phyloP scores from a whole-genome alignment of 2,888 invertebrate species.

The Melikaiella ostensackeni region DNA sequence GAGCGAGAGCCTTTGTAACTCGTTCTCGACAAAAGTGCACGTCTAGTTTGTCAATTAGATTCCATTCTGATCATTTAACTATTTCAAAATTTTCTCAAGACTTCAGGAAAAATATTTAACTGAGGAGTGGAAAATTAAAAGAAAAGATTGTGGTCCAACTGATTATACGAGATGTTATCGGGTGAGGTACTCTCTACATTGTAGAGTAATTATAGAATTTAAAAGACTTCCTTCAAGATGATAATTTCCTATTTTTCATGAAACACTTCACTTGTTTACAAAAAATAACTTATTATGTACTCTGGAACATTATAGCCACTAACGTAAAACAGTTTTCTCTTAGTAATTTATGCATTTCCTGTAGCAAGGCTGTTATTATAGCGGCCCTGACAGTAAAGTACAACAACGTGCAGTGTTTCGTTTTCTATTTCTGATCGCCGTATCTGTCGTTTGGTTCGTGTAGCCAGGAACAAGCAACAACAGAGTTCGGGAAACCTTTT shows the following conservation, averaged over 20 bases:
- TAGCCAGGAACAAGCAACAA: constrained; percentile 4
- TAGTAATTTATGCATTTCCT: constrained; percentile 33
- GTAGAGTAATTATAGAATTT: constrained; percentile 14
- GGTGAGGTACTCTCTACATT: not conserved
- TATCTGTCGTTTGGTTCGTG: not conserved
- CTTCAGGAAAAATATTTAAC: not conserved
- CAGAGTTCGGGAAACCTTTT: not conserved
- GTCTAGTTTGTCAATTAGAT: not conserved
- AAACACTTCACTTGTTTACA: constrained; percentile 2
- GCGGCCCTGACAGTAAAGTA: constrained; percentile 17
- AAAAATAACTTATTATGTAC: constrained; percentile 25
- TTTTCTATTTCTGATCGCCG: constrained; percentile 22
- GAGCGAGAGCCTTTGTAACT: constrained; percentile 9
- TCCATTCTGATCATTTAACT: not conserved
- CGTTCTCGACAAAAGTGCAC: not conserved
- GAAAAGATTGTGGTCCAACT: no score
- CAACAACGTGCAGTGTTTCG: constrained; percentile 8
- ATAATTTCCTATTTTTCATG: constrained; percentile 12
- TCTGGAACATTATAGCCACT: constrained; percentile 13
- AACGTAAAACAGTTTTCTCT: constrained; percentile 22
- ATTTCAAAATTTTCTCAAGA: not conserved
- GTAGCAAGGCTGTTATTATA: constrained; percentile 17
- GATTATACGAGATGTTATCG: not conserved
- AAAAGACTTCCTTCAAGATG: not conserved
- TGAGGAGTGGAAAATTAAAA: not conserved